Base-by-base conservation (phyloP, 2,888 invertebrate genomes). In the Melanophora roralis region DNA sequence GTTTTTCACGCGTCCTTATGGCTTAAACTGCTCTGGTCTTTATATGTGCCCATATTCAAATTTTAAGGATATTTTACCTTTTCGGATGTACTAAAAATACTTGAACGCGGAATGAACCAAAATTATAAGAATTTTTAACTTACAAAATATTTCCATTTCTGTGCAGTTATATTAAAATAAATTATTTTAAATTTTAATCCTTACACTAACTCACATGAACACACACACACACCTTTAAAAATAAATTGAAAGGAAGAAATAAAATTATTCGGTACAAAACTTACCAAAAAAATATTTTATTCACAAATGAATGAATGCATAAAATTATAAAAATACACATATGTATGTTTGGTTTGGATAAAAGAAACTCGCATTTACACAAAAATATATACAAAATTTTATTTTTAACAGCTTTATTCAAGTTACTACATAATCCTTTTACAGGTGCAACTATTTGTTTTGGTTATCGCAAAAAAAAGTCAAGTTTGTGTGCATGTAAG, bases 131-230 rank as follows among this genome's bases (percentile, higher is more conserved):
- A 5, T 21, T 1, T 32, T 1, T 7, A 27, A 27, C 2, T 6
- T 5, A 27, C 23, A 23, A 51, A n/a, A 34, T 7, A 14, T 16
- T 64, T 5, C 65, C 69, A 76, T 23, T 40, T 21, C 62, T 76
- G 69, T 9, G 9, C 7, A 45, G 14, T 8, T 11, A 23, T 43
- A 64, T 16, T 23, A 68, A 21, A 51, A 55, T 23, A 64, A 71
- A 47, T 57, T 57, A 64, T 57, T 69, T 71, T 64, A 27, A 55
- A 76, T 55, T 64, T 65, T 77, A 77, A 77, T 77, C 64, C 76
- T 71, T 69, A 27, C 27, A 27, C 49, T 71, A 27, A 43, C 14
- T 49, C 40, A 69, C 27, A 55, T 21, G 11, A 14, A 32, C 60
- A 55, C 32, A 27, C 14, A 32, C 60, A 16, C 1, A 64, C 40